These are phyloP conservation scores for Augiades crinisus DNA, from an alignment of 2,888 invertebrate species.

Conservation along the genomic window DNA sequence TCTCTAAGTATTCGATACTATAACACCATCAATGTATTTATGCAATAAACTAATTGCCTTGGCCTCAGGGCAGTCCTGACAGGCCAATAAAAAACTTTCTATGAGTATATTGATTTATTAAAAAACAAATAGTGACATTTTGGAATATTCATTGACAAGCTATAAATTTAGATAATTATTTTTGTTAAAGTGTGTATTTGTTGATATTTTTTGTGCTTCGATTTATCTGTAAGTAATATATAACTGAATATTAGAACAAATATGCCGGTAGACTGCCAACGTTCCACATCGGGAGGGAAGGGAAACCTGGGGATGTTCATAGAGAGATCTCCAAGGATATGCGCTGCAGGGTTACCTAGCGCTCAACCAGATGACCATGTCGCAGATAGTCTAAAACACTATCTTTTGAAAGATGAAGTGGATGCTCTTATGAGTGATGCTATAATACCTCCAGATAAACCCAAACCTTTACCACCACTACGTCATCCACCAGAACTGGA, in stretches of 20 bases:
- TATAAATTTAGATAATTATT: conserved; percentile 29
- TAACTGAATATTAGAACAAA: conserved; percentile 3
- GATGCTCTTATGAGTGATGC: conserved; percentile 62
- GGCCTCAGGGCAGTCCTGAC: too few species aligned
- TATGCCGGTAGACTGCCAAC: conserved; percentile 54
- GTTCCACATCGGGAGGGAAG: conserved; percentile 60
- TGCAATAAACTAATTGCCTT: too few species aligned
- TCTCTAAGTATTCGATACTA: too few species aligned
- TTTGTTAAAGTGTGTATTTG: not conserved
- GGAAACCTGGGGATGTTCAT: conserved; percentile 62
- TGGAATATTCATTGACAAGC: too few species aligned
- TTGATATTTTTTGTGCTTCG: too few species aligned
- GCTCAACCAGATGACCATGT: conserved; percentile 52
- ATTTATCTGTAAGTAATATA: conserved; percentile 1
- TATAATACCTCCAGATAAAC: conserved; percentile 51
- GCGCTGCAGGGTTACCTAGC: conserved; percentile 62
- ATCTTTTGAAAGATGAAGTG: conserved; percentile 60
- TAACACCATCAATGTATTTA: too few species aligned
- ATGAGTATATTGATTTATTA: too few species aligned
- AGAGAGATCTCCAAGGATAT: conserved; percentile 59
- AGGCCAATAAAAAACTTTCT: too few species aligned
- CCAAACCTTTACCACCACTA: conserved; percentile 49
- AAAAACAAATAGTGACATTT: too few species aligned
- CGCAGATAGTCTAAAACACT: conserved; percentile 52
- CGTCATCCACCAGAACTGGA: conserved; percentile 52